Percentiles rank a stretch among this genome's conserved stretches.
phyloP scores from a whole-genome alignment of 2,888 invertebrate species.

The Ditula angustiorana region DNA sequence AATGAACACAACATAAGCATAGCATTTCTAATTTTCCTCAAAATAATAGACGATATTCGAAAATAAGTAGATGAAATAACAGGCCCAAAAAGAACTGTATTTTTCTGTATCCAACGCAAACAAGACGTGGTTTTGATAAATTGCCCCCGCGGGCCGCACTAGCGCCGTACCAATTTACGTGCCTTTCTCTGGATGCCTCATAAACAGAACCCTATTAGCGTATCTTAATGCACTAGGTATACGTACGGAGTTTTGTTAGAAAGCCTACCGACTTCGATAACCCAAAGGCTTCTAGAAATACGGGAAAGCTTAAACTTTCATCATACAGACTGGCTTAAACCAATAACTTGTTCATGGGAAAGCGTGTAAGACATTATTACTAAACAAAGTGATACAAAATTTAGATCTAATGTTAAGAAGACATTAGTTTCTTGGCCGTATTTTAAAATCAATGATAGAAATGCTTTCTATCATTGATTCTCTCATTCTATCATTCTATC shows the following conservation, averaged over 20 bases:
- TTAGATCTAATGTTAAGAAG: too few relatives aligned
- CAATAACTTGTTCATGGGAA: too few relatives aligned
- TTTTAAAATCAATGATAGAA: too few relatives aligned
- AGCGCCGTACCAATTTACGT: conserved; percentile 52
- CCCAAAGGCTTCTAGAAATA: neutral
- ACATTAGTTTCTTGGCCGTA: too few relatives aligned
- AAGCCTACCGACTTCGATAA: neutral
- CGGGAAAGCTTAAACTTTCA: neutral
- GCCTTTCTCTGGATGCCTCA: conserved; percentile 42
- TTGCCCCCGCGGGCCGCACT: conserved; percentile 59
- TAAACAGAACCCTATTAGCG: conserved; percentile 39
- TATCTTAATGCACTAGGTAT: conserved; percentile 13
- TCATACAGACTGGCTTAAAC: too few relatives aligned
- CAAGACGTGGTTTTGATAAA: conserved; percentile 72
- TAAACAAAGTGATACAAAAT: too few relatives aligned
- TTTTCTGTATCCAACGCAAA: conserved; percentile 57
- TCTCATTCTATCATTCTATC: too few relatives aligned
- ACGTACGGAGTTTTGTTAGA: neutral
- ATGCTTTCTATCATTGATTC: too few relatives aligned
- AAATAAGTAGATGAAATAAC: conserved; percentile 43
- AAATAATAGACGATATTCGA: conserved; percentile 24
- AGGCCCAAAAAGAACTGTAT: conserved; percentile 65
- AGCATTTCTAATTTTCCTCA: neutral
- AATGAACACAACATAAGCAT: neutral
- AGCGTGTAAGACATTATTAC: too few relatives aligned